Evolutionary conservation across 1,140 invertebrate species (phyloP), one percentile per base, ranked within the genome.

Genomic region (Leguminivora glycinivorella): DNA sequence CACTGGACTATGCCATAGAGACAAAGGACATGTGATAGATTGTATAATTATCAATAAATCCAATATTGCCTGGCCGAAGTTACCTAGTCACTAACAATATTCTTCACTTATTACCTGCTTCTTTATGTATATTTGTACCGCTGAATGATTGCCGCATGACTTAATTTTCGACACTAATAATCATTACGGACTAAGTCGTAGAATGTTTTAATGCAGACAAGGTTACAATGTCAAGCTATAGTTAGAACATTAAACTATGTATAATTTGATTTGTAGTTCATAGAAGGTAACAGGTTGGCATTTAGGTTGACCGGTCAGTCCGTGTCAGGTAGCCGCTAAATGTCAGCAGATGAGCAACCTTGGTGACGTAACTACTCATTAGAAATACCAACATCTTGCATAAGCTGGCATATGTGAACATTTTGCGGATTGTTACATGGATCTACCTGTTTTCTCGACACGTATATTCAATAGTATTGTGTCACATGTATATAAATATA

Each of bases 311-410:
- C 75, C 86, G 87, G 88, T 88, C 87, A 89, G 73, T 68, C 69
- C 76, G 68, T 67, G 77, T 72, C 79, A 78, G 75, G 73, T 76
- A 75, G 70, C 38, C 26, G 66, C 69, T 85, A 89, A 90, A 90
- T 89, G 88, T 88, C 88, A 89, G 81, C 71, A 83, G 82, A 87
- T 83, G 82, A 83, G 72, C 75, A 80, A 84, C 84, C 86, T 88
- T 89, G 83, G 34, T 89, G 85, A 88, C 75, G 74, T 87, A 87
- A 88, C 75, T 79, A 72, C 76, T 77, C 72, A 77, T 82, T 82
- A 84, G 78, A 86, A 85, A 84, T 86, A 81, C 79, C 80, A 81
- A 71, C 19, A 63, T 70, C 71, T 78, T 78, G 71, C 75, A 69
- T 69, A 75, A 75, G 40, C 40, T 70, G 40, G 66, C 68, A 72